A percentile compares a stretch with the other conserved stretches of the same genome.
Evolutionary conservation across 2,113 vertebrate genomes (phyloP).

Genomic region (Xiphophorus couchianus): DNA sequence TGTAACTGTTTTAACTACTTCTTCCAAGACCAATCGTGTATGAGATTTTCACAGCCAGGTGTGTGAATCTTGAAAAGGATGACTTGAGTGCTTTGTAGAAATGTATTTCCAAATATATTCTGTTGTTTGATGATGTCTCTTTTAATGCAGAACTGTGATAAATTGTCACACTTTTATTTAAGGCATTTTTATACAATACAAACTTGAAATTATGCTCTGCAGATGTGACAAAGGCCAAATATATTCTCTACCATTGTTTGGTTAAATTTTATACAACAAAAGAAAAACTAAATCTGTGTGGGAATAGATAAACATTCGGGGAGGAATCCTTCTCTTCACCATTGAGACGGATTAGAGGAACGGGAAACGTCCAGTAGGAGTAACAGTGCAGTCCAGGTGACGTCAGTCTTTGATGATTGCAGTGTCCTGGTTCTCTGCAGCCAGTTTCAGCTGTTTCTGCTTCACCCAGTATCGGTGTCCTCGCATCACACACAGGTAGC

Average conservation of each 20-base stretch:
- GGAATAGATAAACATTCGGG: slow-evolving; percentile 6
- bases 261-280: slow-evolving; percentile 17
- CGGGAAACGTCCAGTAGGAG: slow-evolving; percentile 38
- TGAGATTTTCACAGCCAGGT: slow-evolving; percentile 60
- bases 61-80: slow-evolving; percentile 35
- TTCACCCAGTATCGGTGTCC: slow-evolving; percentile 78
- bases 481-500: slow-evolving; percentile 84
- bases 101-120: slow-evolving; percentile 64
- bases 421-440: slow-evolving; percentile 75
- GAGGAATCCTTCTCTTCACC: slow-evolving; percentile 16
- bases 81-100: slow-evolving; percentile 57
- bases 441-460: slow-evolving; percentile 70
- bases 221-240: slow-evolving; percentile 11
- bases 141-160: slow-evolving; percentile 2
- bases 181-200: slow-evolving; percentile 57
- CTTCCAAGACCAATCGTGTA: slow-evolving; percentile 69
- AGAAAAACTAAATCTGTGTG: background rate
- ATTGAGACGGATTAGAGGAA: slow-evolving; percentile 1
- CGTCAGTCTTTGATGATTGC: slow-evolving; percentile 72
- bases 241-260: slow-evolving; percentile 7
- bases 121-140: slow-evolving; percentile 28
- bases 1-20: slow-evolving; percentile 52
- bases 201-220: slow-evolving; percentile 1
- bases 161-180: slow-evolving; percentile 12
- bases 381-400: background rate